Percentiles rank a stretch among this genome's conserved stretches.
phyloP scores from a whole-genome alignment of 2,113 vertebrate species.

The Prinia subflava region DNA sequence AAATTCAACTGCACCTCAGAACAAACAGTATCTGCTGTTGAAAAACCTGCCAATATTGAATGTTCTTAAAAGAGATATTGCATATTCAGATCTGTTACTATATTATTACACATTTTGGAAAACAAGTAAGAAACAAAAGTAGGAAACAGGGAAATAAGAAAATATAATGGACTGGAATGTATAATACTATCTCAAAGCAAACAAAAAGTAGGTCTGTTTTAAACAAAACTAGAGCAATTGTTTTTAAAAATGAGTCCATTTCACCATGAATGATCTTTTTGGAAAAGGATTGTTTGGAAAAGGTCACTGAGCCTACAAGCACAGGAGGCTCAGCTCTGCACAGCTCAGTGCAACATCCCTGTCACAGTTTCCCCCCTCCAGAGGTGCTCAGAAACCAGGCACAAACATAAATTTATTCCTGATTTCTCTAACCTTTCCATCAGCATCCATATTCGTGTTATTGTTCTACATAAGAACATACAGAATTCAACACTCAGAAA shows the following conservation, averaged over 20 bases:
- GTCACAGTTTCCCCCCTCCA: not conserved
- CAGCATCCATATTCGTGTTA: not conserved
- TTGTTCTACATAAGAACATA: not conserved
- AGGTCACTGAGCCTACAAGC: not conserved
- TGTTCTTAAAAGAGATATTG: rapidly evolving
- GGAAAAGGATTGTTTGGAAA: not conserved
- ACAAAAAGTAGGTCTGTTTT: not conserved
- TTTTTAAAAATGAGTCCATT: not conserved
- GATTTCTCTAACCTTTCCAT: not conserved
- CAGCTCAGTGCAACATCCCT: not conserved
- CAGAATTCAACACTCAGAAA: not conserved
- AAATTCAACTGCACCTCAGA: not conserved
- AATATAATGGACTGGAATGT: not conserved
- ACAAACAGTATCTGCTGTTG: not conserved
- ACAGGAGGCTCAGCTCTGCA: not conserved
- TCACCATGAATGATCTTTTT: not conserved
- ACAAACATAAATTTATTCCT: not conserved
- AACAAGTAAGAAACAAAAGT: not conserved
- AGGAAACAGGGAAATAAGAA: not conserved
- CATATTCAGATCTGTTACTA: not conserved
- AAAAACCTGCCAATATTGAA: not conserved
- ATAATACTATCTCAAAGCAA: not conserved
- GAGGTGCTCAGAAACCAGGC: not conserved
- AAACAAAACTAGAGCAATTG: not conserved
- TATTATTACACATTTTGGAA: not conserved